Percentiles rank a stretch among this genome's conserved stretches.
Conservation (phyloP, 1,140 invertebrate genomes). For the Drosophila ambigua region DNA sequence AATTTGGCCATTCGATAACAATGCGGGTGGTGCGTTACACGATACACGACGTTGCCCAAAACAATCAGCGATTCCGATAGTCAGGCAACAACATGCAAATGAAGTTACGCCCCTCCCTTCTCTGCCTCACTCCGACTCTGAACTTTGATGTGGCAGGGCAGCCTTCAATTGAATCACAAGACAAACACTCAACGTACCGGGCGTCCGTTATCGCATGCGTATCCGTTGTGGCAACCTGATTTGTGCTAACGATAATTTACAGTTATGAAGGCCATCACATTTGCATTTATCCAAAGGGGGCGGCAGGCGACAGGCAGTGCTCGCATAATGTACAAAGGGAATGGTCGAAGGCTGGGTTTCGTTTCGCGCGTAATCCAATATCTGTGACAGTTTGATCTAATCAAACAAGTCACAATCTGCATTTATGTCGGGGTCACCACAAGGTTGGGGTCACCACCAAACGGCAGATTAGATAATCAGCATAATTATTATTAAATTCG, state of each 20-base stretch:
- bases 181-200: constrained; percentile 31
- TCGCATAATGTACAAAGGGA: too few relatives aligned
- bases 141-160: constrained; percentile 53
- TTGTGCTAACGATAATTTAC: constrained; percentile 67
- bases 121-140: constrained; percentile 3
- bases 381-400: too few relatives aligned
- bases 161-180: constrained; percentile 64
- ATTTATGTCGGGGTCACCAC: too few relatives aligned
- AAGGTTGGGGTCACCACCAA: too few relatives aligned
- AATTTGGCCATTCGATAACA: constrained; percentile 59
- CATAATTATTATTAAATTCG: too few relatives aligned
- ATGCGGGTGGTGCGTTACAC: constrained; percentile 37
- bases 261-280: constrained; percentile 51
- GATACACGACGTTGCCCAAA: constrained; percentile 16
- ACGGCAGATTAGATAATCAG: too few relatives aligned
- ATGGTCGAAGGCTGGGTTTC: too few relatives aligned
- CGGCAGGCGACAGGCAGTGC: too few relatives aligned
- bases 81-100: constrained; percentile 58
- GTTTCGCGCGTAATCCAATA: too few relatives aligned
- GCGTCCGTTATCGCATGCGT: constrained; percentile 39
- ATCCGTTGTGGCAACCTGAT: constrained; percentile 66
- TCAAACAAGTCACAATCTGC: too few relatives aligned
- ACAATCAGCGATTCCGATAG: constrained; percentile 38
- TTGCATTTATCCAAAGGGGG: constrained; percentile 36
- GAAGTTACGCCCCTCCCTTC: constrained; percentile 53